These are phyloP conservation scores for Morphnarchus princeps DNA, from an alignment of 2,113 vertebrate species.

Conservation along the genomic window DNA sequence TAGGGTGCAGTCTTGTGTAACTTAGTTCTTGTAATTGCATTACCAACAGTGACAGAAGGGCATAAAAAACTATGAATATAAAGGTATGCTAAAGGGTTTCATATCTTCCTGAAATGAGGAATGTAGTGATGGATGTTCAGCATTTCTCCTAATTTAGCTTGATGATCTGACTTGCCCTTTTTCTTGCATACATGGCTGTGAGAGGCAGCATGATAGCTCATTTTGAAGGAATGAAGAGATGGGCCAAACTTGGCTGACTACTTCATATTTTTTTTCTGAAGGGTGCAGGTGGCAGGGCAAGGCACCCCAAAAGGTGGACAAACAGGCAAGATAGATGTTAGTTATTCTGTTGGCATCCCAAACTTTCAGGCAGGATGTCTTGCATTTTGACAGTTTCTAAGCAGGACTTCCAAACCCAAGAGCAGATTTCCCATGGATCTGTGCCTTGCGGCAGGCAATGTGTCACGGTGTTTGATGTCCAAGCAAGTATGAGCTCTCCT, in stretches of 20 bases:
- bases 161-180: neutral
- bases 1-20: neutral
- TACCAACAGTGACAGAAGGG: neutral
- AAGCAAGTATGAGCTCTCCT: neutral
- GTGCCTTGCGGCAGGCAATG: neutral
- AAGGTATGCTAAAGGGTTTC: neutral
- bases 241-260: neutral
- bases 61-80: neutral
- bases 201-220: neutral
- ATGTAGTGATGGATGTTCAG: neutral
- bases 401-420: neutral
- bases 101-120: neutral
- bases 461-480: neutral
- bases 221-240: neutral
- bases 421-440: neutral
- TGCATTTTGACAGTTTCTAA: neutral
- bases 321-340: neutral
- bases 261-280: neutral
- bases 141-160: neutral
- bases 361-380: neutral
- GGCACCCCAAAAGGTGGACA: neutral
- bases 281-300: neutral
- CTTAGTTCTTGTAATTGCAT: neutral
- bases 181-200: fast-evolving
- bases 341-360: neutral